Conservation (phyloP, 2,113 vertebrate species). For the Haemorhous mexicanus region DNA sequence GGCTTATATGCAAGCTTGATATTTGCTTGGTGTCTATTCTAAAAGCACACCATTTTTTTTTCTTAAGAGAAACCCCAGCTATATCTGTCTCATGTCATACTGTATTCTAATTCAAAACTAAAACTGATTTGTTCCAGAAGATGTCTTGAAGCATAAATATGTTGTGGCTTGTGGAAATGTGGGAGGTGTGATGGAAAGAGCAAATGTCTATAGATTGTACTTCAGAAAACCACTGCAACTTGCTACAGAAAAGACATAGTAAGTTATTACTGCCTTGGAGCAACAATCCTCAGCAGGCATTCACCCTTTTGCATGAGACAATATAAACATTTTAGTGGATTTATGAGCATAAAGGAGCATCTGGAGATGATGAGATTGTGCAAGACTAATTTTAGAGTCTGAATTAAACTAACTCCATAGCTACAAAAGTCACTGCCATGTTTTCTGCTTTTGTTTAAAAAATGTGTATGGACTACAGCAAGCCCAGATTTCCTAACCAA, state of each 20-base stretch:
- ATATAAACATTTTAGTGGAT: conserved; percentile 57
- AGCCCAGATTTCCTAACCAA: neutral
- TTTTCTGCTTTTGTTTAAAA: neutral
- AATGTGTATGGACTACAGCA: neutral
- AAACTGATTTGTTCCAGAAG: conserved; percentile 61
- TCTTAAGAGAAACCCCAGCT: conserved; percentile 11
- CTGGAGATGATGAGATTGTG: conserved; percentile 65
- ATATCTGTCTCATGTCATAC: conserved; percentile 54
- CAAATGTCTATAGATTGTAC: conserved; percentile 51
- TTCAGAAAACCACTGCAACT: conserved; percentile 35
- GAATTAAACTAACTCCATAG: conserved; percentile 23
- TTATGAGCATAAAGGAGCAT: conserved; percentile 51
- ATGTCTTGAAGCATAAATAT: conserved; percentile 56
- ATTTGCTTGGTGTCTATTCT: conserved; percentile 29
- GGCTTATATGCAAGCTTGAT: neutral
- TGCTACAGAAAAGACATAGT: conserved; percentile 45
- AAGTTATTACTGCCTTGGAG: conserved; percentile 59
- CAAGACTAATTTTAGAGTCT: conserved; percentile 55
- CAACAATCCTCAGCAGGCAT: conserved; percentile 34
- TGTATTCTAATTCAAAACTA: conserved; percentile 33
- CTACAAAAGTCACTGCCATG: neutral
- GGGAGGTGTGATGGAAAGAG: conserved; percentile 62
- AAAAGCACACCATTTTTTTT: conserved; percentile 16
- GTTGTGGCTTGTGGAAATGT: conserved; percentile 56
- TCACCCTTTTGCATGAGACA: conserved; percentile 36